These are phyloP conservation scores for Paraescarpia echinospica DNA, from an alignment of 1,140 invertebrate species.

Conservation along the genomic window DNA sequence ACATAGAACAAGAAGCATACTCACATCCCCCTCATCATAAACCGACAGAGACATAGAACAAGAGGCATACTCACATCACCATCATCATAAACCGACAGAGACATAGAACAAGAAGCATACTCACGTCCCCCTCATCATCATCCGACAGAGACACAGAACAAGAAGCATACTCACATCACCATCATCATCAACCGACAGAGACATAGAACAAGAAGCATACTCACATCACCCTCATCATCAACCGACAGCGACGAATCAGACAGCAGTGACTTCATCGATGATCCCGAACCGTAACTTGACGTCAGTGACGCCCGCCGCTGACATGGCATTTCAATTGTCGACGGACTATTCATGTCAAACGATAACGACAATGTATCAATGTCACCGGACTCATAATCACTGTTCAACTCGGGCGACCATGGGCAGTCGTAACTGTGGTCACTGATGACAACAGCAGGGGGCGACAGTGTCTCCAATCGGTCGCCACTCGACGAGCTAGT, in stretches of 20 bases:
- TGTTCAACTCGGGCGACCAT: neutral
- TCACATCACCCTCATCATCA: neutral
- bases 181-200: too few species aligned
- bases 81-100: too few species aligned
- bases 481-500: neutral
- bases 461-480: neutral
- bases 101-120: too few species aligned
- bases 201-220: too few species aligned
- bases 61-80: too few species aligned
- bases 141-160: too few species aligned
- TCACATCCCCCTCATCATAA: too few species aligned
- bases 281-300: neutral
- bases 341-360: neutral
- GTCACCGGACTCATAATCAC: neutral
- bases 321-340: neutral
- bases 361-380: neutral
- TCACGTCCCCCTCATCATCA: too few species aligned
- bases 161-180: neutral
- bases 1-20: too few species aligned
- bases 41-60: too few species aligned
- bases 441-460: neutral
- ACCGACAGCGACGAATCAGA: constrained; percentile 3
- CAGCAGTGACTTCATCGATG: neutral
- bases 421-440: neutral
- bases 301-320: neutral